Percentiles rank a stretch among this genome's conserved stretches.
phyloP scores from a whole-genome alignment of 2,797 vertebrate species.

The Furcifer pardalis region DNA sequence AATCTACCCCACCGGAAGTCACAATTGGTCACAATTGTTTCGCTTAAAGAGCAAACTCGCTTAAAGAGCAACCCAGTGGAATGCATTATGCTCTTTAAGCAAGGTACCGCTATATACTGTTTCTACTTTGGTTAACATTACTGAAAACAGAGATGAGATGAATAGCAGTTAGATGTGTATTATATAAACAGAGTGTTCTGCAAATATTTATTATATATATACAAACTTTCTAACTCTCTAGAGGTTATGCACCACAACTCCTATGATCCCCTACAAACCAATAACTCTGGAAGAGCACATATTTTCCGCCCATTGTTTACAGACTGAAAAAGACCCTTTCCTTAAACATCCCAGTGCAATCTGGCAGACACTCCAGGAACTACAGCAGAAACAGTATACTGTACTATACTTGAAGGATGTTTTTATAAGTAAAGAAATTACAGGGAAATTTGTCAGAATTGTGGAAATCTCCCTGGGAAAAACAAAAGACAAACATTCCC shows the following conservation, averaged over 20 bases:
- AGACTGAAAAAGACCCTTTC: background rate
- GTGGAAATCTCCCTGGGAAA: constrained; percentile 27
- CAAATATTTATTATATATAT: background rate
- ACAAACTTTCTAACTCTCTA: too few species aligned
- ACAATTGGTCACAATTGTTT: too few species aligned
- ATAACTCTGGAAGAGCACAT: background rate
- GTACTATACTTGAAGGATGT: background rate
- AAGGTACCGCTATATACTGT: too few species aligned
- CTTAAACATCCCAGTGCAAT: background rate
- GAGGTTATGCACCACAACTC: too few species aligned
- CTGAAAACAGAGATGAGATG: background rate
- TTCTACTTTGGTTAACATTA: background rate
- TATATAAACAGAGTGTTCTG: background rate
- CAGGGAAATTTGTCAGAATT: background rate
- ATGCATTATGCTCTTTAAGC: too few species aligned
- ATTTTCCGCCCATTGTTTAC: background rate
- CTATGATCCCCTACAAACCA: background rate
- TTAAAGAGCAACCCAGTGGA: too few species aligned
- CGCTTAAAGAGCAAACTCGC: too few species aligned
- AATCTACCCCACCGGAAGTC: too few species aligned
- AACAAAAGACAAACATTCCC: constrained; percentile 22
- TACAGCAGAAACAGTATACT: background rate
- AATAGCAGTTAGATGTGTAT: background rate
- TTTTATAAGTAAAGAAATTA: background rate
- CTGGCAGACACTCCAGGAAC: background rate